Evolutionary conservation across 2,888 invertebrate genomes (phyloP).

Genomic region (Quadroppia sp.): DNA sequence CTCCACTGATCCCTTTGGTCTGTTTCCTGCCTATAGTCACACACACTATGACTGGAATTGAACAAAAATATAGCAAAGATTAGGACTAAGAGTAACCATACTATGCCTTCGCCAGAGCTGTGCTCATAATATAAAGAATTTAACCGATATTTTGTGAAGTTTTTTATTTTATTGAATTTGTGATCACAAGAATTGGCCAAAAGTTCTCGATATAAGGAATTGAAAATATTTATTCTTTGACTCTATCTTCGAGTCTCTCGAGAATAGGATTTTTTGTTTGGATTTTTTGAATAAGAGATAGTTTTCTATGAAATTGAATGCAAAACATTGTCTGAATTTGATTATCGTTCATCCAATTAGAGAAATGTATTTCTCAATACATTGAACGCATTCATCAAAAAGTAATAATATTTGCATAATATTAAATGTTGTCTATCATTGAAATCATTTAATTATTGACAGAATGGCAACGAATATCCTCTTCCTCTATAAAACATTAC

Average conservation of each 20-base stretch:
- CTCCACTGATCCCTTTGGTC: slow-evolving; percentile 38
- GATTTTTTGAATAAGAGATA: slow-evolving; percentile 14
- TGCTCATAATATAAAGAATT: slow-evolving; percentile 6
- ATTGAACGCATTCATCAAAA: not conserved
- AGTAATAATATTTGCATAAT: not conserved
- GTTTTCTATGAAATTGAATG: not conserved
- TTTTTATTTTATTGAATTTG: slow-evolving; percentile 31
- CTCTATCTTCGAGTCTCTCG: not conserved
- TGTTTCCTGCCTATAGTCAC: slow-evolving; percentile 32
- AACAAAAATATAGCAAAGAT: slow-evolving; percentile 29
- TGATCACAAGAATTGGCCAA: slow-evolving; percentile 4
- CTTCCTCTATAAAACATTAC: slow-evolving; percentile 19
- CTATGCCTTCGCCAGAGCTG: not conserved
- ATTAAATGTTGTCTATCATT: slow-evolving; percentile 31
- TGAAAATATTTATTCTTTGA: not conserved
- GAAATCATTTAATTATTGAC: slow-evolving; percentile 33
- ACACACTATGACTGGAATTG: not conserved
- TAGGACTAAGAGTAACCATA: slow-evolving; percentile 12
- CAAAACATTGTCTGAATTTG: not conserved
- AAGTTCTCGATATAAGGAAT: not conserved
- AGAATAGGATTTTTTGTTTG: slow-evolving; percentile 17
- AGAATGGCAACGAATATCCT: slow-evolving; percentile 16
- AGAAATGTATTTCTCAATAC: not conserved
- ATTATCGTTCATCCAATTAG: not conserved
- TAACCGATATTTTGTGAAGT: slow-evolving; percentile 3